phyloP scores from a whole-genome alignment of 2,888 invertebrate species.

The Bruchidius siliquastri region DNA sequence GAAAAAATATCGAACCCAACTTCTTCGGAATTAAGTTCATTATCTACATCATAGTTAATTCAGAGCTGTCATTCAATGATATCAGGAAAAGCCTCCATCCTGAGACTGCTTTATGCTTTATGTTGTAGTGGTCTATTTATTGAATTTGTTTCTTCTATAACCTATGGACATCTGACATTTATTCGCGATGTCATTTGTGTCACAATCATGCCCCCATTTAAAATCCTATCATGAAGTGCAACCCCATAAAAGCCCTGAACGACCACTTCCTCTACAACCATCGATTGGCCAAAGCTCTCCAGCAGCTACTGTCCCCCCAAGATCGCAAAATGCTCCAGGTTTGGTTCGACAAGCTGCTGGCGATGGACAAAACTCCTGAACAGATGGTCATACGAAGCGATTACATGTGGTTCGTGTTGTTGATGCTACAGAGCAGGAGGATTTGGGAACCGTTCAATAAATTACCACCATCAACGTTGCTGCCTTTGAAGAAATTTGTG shows the following conservation, averaged over 20 bases:
- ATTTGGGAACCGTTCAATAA: constrained; percentile 41
- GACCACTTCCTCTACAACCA: constrained; percentile 46
- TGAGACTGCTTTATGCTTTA: too few relatives aligned
- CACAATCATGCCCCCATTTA: neutral
- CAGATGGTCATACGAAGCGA: constrained; percentile 43
- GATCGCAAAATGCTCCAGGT: constrained; percentile 34
- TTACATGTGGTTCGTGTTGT: constrained; percentile 47
- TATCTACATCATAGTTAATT: too few relatives aligned
- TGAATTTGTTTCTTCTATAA: too few relatives aligned
- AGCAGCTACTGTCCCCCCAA: constrained; percentile 40
- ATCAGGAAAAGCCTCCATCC: too few relatives aligned
- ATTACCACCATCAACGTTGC: constrained; percentile 35
- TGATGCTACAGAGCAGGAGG: constrained; percentile 44
- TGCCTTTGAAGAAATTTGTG: constrained; percentile 40
- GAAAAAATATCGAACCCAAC: too few relatives aligned
- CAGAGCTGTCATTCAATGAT: too few relatives aligned
- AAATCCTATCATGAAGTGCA: neutral
- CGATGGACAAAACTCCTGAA: constrained; percentile 35
- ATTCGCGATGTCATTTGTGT: neutral
- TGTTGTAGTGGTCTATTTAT: too few relatives aligned
- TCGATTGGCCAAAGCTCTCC: constrained; percentile 43
- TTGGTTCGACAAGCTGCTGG: constrained; percentile 44
- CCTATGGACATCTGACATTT: neutral
- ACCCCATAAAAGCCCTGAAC: constrained; percentile 33
- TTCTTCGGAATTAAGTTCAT: too few relatives aligned